Percentiles rank a stretch among this genome's conserved stretches.
Evolutionary conservation across 2,888 invertebrate species (phyloP).

Genomic region (Petrolisthes cinctipes): DNA sequence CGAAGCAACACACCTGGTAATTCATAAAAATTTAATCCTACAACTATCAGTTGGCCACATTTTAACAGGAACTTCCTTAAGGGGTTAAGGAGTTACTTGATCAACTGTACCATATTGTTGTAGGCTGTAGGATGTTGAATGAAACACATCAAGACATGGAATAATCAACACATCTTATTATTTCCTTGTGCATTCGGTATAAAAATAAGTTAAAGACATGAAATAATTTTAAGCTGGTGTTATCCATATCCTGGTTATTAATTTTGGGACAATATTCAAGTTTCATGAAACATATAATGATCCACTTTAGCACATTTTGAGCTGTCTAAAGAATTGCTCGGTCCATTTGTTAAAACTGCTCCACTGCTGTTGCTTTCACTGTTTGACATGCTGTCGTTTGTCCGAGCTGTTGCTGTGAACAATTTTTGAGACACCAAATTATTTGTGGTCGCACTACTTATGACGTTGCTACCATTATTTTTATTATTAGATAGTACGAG

Average conservation of each 20-base stretch:
- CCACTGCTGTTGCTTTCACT: constrained; percentile 57
- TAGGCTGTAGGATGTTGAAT: constrained; percentile 36
- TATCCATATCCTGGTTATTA: constrained; percentile 36
- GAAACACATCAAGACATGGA: constrained; percentile 58
- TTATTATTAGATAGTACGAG: constrained; percentile 55
- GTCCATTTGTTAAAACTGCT: constrained; percentile 58
- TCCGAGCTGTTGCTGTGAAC: constrained; percentile 48
- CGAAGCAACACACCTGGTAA: too few relatives aligned
- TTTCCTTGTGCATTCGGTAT: constrained; percentile 62
- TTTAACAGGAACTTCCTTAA: not conserved
- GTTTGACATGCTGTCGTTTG: constrained; percentile 58
- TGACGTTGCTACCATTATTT: constrained; percentile 60
- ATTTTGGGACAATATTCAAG: constrained; percentile 53
- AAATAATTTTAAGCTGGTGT: constrained; percentile 44
- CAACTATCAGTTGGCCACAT: too few relatives aligned
- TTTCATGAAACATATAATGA: constrained; percentile 62
- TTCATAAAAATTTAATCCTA: too few relatives aligned
- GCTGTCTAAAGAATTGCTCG: constrained; percentile 57
- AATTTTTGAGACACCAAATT: constrained; percentile 61
- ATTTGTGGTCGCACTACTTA: constrained; percentile 61
- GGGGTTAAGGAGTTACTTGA: not conserved
- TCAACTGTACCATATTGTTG: not conserved
- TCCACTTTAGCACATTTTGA: constrained; percentile 62
- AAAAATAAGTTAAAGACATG: constrained; percentile 63
- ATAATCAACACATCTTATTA: constrained; percentile 63